These are phyloP conservation scores for Parnassius apollo DNA, from an alignment of 2,888 invertebrate species.

Conservation along the genomic window DNA sequence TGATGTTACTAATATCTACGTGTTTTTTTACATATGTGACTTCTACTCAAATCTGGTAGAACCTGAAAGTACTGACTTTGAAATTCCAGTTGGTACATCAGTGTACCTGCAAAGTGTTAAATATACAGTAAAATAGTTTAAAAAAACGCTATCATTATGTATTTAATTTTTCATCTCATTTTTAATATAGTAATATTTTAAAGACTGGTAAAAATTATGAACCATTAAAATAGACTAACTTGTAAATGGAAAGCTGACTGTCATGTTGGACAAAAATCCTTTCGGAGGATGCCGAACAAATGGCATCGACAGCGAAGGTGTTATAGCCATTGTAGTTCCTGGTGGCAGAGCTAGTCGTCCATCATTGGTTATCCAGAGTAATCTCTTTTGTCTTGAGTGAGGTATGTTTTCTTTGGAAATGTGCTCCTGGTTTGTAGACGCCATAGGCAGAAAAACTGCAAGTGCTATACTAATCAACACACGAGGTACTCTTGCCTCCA, in stretches of 20 bases:
- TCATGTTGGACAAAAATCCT: constrained; percentile 91
- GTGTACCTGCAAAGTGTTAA: constrained; percentile 56
- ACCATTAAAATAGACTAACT: constrained; percentile 80
- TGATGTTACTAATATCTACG: constrained; percentile 6
- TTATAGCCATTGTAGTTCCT: constrained; percentile 88
- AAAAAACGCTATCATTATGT: too few relatives aligned
- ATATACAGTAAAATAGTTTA: not conserved
- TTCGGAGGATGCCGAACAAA: constrained; percentile 92
- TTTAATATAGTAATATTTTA: too few relatives aligned
- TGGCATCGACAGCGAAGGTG: constrained; percentile 90
- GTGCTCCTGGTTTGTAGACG: constrained; percentile 55
- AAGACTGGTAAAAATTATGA: too few relatives aligned
- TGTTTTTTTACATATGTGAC: constrained; percentile 25
- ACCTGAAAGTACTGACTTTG: constrained; percentile 56
- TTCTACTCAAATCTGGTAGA: constrained; percentile 37
- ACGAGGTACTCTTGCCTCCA: constrained; percentile 69
- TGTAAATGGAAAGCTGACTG: constrained; percentile 91
- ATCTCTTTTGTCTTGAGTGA: constrained; percentile 89
- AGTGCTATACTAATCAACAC: constrained; percentile 72
- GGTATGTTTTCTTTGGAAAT: constrained; percentile 69
- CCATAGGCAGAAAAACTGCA: constrained; percentile 68
- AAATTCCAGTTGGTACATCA: constrained; percentile 58
- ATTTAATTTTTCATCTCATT: too few relatives aligned
- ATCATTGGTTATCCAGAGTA: constrained; percentile 93
- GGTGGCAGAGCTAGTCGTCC: constrained; percentile 91